Conservation (phyloP, 2,113 vertebrate genomes). For the Pithys albifrons region DNA sequence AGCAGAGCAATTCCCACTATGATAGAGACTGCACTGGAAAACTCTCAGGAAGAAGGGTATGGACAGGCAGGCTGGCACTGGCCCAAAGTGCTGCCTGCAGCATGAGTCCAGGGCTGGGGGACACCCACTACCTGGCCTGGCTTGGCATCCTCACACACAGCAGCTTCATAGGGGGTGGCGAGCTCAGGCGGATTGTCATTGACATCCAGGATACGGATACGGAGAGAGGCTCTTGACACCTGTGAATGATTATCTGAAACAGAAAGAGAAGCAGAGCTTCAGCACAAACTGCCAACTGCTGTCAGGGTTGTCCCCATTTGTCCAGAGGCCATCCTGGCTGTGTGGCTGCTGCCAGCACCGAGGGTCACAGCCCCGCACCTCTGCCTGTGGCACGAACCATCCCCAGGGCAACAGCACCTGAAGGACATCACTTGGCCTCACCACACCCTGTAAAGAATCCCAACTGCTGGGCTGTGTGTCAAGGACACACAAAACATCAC, state of each 20-base stretch:
- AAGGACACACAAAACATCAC: background rate
- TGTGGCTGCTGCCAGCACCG: rapidly evolving
- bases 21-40: background rate
- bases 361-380: background rate
- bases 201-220: conserved; percentile 95
- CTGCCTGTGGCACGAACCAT: background rate
- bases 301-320: background rate
- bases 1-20: background rate
- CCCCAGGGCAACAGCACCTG: background rate
- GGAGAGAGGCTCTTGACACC: conserved; percentile 83
- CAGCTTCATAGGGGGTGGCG: conserved; percentile 90
- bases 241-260: conserved; percentile 88
- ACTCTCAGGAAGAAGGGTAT: background rate
- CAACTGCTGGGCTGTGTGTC: background rate
- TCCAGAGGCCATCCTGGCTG: rapidly evolving
- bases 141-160: conserved; percentile 93
- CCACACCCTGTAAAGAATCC: background rate
- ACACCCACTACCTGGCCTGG: conserved; percentile 86
- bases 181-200: conserved; percentile 97
- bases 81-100: background rate
- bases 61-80: background rate
- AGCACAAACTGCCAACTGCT: background rate
- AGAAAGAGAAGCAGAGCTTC: background rate
- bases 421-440: background rate
- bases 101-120: background rate